These are phyloP conservation scores for Nesoenas mayeri DNA, from an alignment of 2,113 vertebrate species.

Conservation along the genomic window DNA sequence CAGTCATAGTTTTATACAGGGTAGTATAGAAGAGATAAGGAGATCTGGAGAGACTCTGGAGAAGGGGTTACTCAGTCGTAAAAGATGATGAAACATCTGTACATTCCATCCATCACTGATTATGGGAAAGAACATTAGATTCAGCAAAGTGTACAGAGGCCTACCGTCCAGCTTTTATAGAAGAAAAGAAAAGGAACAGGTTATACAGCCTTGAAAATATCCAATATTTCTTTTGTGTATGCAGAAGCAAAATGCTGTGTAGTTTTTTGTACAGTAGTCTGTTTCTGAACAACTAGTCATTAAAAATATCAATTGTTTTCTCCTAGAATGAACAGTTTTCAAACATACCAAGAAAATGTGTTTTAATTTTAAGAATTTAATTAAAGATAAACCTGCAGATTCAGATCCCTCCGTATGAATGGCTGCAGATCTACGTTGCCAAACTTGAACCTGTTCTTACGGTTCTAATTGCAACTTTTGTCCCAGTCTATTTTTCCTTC, in stretches of 20 bases:
- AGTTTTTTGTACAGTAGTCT: neutral
- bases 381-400: neutral
- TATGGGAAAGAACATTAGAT: neutral
- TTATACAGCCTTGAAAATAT: neutral
- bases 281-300: neutral
- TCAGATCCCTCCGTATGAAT: neutral
- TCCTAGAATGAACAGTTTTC: neutral
- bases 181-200: neutral
- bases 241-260: neutral
- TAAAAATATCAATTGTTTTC: neutral
- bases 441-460: neutral
- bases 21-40: neutral
- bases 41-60: neutral
- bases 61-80: neutral
- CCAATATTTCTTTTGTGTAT: neutral
- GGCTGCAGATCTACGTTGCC: neutral
- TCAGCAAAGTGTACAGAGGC: neutral
- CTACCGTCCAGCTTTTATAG: neutral
- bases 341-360: neutral
- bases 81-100: neutral
- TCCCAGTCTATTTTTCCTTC: neutral
- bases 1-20: neutral
- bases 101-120: neutral
- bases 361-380: neutral
- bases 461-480: neutral